phyloP scores from a whole-genome alignment of 2,797 vertebrate species.

The Sebastes diploproa region DNA sequence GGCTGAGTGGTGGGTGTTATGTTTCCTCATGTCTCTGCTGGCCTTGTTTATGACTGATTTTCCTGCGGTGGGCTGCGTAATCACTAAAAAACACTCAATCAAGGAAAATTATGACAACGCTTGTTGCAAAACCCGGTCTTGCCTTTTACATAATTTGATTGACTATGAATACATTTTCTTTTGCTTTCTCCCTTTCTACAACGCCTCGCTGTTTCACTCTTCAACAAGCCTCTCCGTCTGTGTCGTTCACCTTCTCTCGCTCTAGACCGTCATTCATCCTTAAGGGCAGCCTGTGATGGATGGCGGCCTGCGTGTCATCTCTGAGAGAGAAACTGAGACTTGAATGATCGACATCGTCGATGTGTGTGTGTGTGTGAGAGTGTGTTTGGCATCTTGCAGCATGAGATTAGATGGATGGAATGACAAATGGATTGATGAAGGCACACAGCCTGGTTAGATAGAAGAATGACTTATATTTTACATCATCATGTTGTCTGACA shows the following conservation, averaged over 20 bases:
- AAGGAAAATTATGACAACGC: not conserved
- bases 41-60: not conserved
- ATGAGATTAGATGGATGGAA: slow-evolving; percentile 1
- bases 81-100: not conserved
- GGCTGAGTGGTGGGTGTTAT: not conserved
- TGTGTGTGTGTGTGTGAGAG: not conserved
- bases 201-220: not conserved
- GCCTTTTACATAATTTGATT: not conserved
- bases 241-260: not conserved
- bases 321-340: not conserved
- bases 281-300: slow-evolving; percentile 1
- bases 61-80: not conserved
- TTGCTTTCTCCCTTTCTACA: not conserved
- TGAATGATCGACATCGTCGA: not conserved
- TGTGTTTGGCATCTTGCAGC: not conserved
- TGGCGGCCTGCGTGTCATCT: not conserved
- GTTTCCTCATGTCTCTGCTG: not conserved
- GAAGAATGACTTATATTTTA: not conserved
- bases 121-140: not conserved
- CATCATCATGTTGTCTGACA: not conserved
- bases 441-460: not conserved
- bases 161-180: not conserved
- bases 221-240: not conserved
- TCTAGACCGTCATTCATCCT: not conserved
- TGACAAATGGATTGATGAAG: slow-evolving; percentile 1